phyloP scores from a whole-genome alignment of 2,888 invertebrate species.

The Chrysolina haemoptera region DNA sequence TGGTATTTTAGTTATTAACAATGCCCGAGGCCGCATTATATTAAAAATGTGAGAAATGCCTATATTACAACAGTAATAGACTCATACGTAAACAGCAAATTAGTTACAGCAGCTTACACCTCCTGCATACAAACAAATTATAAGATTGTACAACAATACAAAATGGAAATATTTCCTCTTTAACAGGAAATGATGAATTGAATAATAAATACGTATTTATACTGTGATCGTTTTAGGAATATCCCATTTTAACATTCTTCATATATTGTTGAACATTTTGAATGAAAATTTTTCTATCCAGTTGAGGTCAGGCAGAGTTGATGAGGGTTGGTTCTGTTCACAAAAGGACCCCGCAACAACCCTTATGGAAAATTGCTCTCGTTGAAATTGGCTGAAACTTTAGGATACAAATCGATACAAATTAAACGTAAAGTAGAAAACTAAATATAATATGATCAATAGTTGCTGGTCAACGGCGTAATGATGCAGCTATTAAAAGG shows the following conservation, averaged over 20 bases:
- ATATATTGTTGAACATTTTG: too few species aligned
- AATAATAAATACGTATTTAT: background rate
- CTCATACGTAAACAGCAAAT: conserved; percentile 22
- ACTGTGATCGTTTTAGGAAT: background rate
- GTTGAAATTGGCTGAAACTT: too few species aligned
- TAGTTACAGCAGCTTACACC: conserved; percentile 25
- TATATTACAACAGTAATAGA: background rate
- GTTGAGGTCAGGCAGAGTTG: background rate
- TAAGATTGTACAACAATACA: background rate
- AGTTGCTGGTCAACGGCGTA: too few species aligned
- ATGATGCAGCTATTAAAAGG: too few species aligned
- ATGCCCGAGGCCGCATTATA: background rate
- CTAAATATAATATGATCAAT: too few species aligned
- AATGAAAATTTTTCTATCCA: background rate
- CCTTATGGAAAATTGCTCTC: too few species aligned
- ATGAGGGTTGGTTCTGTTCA: too few species aligned
- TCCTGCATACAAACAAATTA: conserved; percentile 16
- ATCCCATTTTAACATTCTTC: background rate
- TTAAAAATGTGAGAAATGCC: background rate
- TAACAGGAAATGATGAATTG: conserved; percentile 14
- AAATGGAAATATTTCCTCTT: conserved; percentile 8
- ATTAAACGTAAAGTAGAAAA: too few species aligned
- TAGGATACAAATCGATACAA: too few species aligned
- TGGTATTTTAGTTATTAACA: background rate
- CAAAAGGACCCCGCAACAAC: too few species aligned